These are phyloP conservation scores for Pomacea maculata DNA, from an alignment of 1,140 invertebrate genomes.

Conservation along the genomic window DNA sequence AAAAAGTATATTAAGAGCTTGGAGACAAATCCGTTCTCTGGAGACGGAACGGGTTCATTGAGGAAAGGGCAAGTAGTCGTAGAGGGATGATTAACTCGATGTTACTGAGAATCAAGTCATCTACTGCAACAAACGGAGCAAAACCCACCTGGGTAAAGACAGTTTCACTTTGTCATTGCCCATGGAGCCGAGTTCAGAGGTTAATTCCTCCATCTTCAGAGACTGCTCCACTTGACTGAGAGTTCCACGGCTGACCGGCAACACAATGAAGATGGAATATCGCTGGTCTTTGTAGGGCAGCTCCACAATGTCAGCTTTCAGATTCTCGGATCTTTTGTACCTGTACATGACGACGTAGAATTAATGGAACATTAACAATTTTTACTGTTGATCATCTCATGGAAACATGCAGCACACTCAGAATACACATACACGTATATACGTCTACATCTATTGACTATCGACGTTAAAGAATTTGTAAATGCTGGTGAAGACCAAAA, in stretches of 20 bases:
- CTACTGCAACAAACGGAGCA: conserved; percentile 72
- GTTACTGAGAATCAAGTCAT: conserved; percentile 30
- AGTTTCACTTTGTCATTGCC: conserved; percentile 35
- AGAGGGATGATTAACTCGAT: too few species aligned
- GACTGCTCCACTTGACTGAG: conserved; percentile 65
- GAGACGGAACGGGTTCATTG: too few species aligned
- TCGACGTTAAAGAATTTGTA: too few species aligned
- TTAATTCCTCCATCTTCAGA: conserved; percentile 64
- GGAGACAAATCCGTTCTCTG: too few species aligned
- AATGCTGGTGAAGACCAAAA: too few species aligned
- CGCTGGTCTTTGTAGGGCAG: conserved; percentile 76
- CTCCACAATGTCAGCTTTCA: conserved; percentile 76
- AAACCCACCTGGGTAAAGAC: conserved; percentile 74
- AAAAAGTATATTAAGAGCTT: too few species aligned
- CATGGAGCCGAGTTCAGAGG: conserved; percentile 6
- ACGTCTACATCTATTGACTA: too few species aligned
- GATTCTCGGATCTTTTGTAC: conserved; percentile 62
- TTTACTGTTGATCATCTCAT: too few species aligned
- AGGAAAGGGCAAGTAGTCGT: too few species aligned
- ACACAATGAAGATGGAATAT: conserved; percentile 77
- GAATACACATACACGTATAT: too few species aligned
- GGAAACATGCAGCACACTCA: too few species aligned
- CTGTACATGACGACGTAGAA: not conserved
- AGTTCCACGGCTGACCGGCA: conserved; percentile 68
- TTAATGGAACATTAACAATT: too few species aligned